These are phyloP conservation scores for Zeus faber DNA, from an alignment of 2,113 vertebrate genomes.

Conservation along the genomic window DNA sequence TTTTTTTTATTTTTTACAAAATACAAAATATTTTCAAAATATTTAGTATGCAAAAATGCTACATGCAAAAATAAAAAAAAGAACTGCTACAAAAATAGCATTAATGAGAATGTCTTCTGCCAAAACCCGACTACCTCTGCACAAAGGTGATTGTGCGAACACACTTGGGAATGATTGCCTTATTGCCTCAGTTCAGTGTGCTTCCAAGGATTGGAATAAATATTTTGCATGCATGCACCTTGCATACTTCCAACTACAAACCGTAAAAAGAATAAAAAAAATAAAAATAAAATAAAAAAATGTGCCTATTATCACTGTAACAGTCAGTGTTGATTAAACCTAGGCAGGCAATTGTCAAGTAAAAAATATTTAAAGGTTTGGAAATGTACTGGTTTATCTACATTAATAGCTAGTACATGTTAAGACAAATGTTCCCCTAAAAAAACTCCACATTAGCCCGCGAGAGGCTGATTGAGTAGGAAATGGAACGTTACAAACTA, in stretches of 20 bases:
- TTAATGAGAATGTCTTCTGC: constrained; percentile 40
- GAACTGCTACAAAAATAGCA: constrained; percentile 38
- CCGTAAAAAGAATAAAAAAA: no score
- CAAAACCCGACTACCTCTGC: constrained; percentile 33
- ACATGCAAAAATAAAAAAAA: constrained; percentile 35
- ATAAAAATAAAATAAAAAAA: no score
- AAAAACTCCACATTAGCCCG: background rate
- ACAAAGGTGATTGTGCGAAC: constrained; percentile 35
- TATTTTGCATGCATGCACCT: background rate
- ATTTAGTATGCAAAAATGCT: constrained; percentile 28
- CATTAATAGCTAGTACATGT: background rate
- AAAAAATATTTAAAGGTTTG: no score
- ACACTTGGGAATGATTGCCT: constrained; percentile 8
- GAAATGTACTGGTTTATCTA: no score
- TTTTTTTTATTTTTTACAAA: constrained; percentile 27
- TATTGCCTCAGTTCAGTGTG: constrained; percentile 4
- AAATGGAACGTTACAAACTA: no score
- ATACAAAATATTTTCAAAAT: constrained; percentile 42
- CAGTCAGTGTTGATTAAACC: no score
- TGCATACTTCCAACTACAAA: constrained; percentile 4
- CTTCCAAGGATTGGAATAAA: constrained; percentile 5
- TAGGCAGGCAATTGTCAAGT: no score
- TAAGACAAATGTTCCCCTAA: background rate
- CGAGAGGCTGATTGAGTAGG: no score
- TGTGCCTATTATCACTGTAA: no score